Percentiles rank a stretch among this genome's conserved stretches.
phyloP scores from a whole-genome alignment of 2,113 vertebrate species.

The Oncorhynchus masou region DNA sequence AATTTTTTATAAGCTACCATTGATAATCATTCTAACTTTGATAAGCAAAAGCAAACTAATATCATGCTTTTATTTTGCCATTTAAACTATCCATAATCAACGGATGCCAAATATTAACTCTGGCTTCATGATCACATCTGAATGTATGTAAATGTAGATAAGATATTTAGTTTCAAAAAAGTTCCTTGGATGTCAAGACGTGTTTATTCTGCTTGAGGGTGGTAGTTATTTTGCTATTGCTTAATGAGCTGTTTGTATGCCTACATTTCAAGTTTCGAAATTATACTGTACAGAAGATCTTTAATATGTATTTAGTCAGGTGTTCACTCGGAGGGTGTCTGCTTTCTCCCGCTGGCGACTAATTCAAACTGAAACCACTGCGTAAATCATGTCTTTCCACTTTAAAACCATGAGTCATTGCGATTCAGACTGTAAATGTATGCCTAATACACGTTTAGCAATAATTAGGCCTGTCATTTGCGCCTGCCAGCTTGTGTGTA shows the following conservation, averaged over 20 bases:
- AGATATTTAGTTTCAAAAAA: background rate
- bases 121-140: background rate
- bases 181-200: background rate
- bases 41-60: no score
- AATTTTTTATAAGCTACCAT: no score
- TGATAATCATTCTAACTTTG: no score
- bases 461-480: background rate
- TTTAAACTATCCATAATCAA: background rate
- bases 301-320: conserved; percentile 57
- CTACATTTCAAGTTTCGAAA: background rate
- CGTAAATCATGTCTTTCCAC: conserved; percentile 67
- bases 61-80: background rate
- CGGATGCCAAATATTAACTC: background rate
- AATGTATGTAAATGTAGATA: background rate
- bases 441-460: conserved; percentile 12
- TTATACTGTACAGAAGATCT: background rate
- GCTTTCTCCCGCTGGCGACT: conserved; percentile 71
- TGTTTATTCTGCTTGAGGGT: background rate
- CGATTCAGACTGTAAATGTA: background rate
- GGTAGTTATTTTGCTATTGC: background rate
- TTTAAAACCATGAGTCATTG: conserved; percentile 14
- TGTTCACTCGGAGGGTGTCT: conserved; percentile 65
- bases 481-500: background rate
- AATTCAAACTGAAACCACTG: conserved; percentile 68
- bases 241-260: background rate